Conservation (phyloP, 2,113 vertebrate genomes). For the Prunella fulvescens region DNA sequence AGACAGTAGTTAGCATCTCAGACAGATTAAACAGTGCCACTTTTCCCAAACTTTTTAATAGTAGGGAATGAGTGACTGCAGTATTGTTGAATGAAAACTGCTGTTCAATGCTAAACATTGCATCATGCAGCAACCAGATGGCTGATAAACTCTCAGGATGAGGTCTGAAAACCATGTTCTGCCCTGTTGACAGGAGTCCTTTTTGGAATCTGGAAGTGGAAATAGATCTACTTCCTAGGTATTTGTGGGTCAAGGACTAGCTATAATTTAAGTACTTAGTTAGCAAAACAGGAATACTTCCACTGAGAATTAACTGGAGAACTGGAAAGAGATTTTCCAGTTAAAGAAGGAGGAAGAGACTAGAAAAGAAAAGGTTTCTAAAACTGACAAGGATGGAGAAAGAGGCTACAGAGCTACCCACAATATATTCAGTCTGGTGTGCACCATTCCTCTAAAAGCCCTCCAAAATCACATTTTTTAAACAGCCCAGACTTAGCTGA, state of each 20-base stretch:
- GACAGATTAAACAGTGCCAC: not conserved
- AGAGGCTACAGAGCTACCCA: not conserved
- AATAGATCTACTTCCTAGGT: not conserved
- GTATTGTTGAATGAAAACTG: not conserved
- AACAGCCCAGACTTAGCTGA: not conserved
- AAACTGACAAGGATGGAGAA: not conserved
- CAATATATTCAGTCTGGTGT: not conserved
- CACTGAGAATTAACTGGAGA: not conserved
- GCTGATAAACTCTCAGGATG: not conserved
- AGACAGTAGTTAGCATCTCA: not conserved
- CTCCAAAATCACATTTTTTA: not conserved
- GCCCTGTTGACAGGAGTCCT: not conserved
- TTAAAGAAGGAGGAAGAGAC: not conserved
- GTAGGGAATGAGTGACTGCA: not conserved
- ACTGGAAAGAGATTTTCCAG: not conserved
- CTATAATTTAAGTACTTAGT: not conserved
- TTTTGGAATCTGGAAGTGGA: not conserved
- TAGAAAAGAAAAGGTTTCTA: not conserved
- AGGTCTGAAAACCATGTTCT: constrained; percentile 25
- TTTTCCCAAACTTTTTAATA: not conserved
- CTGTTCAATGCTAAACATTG: not conserved
- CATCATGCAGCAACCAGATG: not conserved
- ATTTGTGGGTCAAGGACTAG: not conserved
- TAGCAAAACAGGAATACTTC: not conserved
- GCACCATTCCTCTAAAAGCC: not conserved